A percentile compares a stretch with the other conserved stretches of the same genome.
Evolutionary conservation across 2,888 invertebrate species (phyloP).

Genomic region (Cacoxenus indagator): DNA sequence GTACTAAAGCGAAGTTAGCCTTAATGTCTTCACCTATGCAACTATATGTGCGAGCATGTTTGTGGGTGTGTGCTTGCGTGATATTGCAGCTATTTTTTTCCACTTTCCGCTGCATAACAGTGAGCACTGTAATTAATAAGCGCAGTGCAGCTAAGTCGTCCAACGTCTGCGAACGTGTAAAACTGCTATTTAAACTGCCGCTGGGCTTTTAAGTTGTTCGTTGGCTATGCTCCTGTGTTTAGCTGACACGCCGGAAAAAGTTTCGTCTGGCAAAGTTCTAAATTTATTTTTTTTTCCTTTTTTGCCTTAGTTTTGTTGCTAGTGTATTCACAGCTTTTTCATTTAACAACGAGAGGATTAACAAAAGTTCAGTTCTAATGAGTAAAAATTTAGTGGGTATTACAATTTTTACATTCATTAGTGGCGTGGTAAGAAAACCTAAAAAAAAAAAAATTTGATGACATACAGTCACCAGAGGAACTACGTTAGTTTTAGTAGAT

Average conservation of each 20-base stretch:
- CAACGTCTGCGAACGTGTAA: not conserved
- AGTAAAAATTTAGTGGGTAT: no score
- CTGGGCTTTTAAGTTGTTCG: not conserved
- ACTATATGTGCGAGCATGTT: not conserved
- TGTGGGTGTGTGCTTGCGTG: not conserved
- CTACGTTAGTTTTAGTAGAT: no score
- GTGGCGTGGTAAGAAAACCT: no score
- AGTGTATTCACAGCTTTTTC: no score
- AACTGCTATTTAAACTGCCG: not conserved
- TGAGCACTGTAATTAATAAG: slow-evolving; percentile 6
- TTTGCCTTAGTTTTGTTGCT: not conserved
- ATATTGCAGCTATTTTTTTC: not conserved
- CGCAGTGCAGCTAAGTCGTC: not conserved
- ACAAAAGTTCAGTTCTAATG: no score
- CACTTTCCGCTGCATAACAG: not conserved
- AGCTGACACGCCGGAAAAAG: not conserved
- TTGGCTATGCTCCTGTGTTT: no score
- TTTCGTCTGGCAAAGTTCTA: not conserved
- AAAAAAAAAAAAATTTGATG: no score
- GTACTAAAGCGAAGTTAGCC: not conserved
- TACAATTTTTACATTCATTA: no score
- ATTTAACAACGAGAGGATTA: no score
- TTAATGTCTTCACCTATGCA: not conserved
- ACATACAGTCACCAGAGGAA: no score
- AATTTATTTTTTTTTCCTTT: not conserved